phyloP scores from a whole-genome alignment of 2,797 vertebrate genomes.

The Acropternis orthonyx region DNA sequence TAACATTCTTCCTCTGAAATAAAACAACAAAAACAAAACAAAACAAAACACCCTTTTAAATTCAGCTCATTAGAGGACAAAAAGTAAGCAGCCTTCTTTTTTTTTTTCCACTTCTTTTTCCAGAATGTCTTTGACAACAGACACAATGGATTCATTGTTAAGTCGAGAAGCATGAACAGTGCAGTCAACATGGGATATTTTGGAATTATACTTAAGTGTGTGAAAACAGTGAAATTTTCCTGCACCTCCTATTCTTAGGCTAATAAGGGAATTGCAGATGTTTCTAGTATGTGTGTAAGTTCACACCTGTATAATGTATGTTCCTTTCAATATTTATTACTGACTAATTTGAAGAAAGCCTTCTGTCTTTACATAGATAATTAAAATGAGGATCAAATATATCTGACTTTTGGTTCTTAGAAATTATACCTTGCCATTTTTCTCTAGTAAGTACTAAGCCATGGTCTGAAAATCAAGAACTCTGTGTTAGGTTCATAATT shows the following conservation, averaged over 20 bases:
- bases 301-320: neutral
- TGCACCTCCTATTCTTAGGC: neutral
- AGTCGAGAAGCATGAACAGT: neutral
- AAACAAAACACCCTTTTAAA: accelerated
- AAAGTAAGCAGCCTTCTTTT: neutral
- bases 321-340: neutral
- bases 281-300: neutral
- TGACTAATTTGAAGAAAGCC: neutral
- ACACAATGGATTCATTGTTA: neutral
- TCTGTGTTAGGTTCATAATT: neutral
- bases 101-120: neutral
- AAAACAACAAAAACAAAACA: neutral
- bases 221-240: neutral
- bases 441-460: neutral
- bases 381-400: neutral
- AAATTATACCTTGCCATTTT: neutral
- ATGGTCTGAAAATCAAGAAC: neutral
- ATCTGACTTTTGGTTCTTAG: neutral
- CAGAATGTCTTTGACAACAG: neutral
- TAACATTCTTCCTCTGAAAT: neutral
- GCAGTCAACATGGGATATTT: neutral
- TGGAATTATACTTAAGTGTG: neutral
- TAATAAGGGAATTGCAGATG: neutral
- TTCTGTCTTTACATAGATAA: neutral
- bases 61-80: neutral